Percentiles rank a stretch among this genome's conserved stretches.
Evolutionary conservation across 2,888 invertebrate species (phyloP).

Genomic region (Synergus gifuensis): DNA sequence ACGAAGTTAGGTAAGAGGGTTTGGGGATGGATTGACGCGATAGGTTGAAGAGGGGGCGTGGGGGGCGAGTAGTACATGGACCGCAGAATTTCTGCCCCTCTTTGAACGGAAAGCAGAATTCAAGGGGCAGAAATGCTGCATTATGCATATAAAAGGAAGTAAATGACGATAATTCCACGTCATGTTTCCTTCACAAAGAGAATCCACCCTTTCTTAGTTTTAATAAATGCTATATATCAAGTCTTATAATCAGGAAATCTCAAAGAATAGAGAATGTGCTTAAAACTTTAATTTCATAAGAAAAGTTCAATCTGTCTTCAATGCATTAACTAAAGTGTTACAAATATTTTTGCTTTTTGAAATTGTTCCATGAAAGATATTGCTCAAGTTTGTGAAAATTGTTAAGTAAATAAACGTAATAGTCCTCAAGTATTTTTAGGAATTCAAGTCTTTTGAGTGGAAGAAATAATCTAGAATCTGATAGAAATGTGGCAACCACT

Average conservation of each 20-base stretch:
- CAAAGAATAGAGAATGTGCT: neutral
- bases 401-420: neutral
- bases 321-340: no score
- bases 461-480: neutral
- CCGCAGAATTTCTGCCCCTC: conserved; percentile 40
- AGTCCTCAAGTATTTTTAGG: no score
- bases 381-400: neutral
- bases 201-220: neutral
- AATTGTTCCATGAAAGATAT: no score
- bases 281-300: no score
- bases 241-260: neutral
- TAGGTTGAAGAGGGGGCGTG: conserved; percentile 4
- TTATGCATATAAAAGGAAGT: conserved; percentile 65
- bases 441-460: neutral
- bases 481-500: neutral
- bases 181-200: conserved; percentile 39
- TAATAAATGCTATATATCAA: neutral
- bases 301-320: no score
- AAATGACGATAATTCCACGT: conserved; percentile 64
- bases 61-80: conserved; percentile 33
- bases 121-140: conserved; percentile 55
- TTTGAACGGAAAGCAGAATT: conserved; percentile 13
- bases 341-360: no score
- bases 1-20: conserved; percentile 62
- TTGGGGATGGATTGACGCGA: conserved; percentile 32